Evolutionary conservation across 2,888 invertebrate genomes (phyloP).

Genomic region (Sarcophaga rosellei): DNA sequence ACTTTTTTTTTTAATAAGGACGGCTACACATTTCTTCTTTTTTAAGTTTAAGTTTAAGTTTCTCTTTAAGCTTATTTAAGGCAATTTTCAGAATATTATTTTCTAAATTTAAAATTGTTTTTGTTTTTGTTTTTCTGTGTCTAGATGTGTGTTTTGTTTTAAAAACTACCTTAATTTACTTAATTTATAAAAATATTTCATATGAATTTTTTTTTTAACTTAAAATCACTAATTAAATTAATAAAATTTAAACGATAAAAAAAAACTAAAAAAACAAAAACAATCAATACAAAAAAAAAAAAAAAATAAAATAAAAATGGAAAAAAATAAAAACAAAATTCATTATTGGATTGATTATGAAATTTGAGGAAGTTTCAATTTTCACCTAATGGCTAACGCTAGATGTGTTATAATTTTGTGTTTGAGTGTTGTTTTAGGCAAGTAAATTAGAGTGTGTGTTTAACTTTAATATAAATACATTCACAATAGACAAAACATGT

Average conservation of each 20-base stretch:
- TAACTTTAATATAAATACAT: no score
- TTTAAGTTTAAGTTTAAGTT: background rate
- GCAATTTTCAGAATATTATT: conserved; percentile 30
- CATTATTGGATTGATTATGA: background rate
- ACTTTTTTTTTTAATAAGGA: conserved; percentile 30
- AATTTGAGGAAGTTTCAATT: background rate
- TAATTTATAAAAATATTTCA: background rate
- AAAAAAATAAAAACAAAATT: background rate
- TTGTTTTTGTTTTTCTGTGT: background rate
- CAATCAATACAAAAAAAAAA: background rate
- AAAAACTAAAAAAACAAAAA: conserved; percentile 13
- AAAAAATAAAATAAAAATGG: background rate
- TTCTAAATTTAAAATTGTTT: background rate
- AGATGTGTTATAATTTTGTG: background rate
- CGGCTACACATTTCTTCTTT: conserved; percentile 35
- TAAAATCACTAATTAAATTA: conserved; percentile 21
- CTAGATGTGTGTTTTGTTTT: background rate
- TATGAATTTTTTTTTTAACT: background rate
- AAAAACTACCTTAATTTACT: conserved; percentile 14
- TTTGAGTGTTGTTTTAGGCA: background rate
- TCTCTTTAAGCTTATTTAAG: conserved; percentile 42
- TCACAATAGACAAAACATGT: conserved; percentile 12
- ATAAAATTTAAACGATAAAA: background rate
- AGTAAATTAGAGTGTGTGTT: background rate
- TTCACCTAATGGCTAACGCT: background rate